Base-by-base conservation (phyloP, 1,140 invertebrate genomes). In the Pseudomyrmex sp. region DNA sequence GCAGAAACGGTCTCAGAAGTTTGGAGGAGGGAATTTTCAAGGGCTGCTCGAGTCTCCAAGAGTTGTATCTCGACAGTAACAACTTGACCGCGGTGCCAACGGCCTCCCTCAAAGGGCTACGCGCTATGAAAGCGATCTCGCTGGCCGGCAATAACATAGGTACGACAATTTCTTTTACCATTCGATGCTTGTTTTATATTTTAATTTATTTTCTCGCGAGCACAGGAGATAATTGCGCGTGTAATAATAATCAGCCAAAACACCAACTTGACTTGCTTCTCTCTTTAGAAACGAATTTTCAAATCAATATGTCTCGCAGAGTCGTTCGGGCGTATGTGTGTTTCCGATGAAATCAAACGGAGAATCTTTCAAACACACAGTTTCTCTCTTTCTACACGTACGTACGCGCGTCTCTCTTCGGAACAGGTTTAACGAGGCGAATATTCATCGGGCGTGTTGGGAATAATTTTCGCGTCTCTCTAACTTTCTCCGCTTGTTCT, bases 11-110 rank as follows among this genome's bases (percentile, higher is more conserved):
- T 61, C 96, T 98, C 52, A 96, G 96, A 85, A 96, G 96, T 1
- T 95, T 98, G 18, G 98, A 98, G 90, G 97, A 98, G 89, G 97
- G 97, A 0, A 96, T 98, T 50, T 95, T 98, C 2, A 97, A 98
- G 93, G 97, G 97, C 0, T 97, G 97, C 89, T 92, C 95, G 9
- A 96, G 97, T 87, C 92, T 98, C 18, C 95, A 98, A 96, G 97
- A 98, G 93, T 95, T 98, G 50, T 96, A 97, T 89, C 92, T 98
- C 84, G 97, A 98, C 91, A 95, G 96, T 65, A 98, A 98, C 92
- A 96, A 97, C 90, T 94, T 98, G 76, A 95, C 95, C 50, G 92
- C 92, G 4, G 96, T 98, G n/a, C 98, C 98, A 3, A 96, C 96
- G 7, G 95, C 95, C 13, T 97, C 97, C 0, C 93, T 98, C 7